Evolutionary conservation across 2,113 vertebrate species (phyloP), one percentile per base, ranked within the genome.

Genomic region (Corythornis cristatus): DNA sequence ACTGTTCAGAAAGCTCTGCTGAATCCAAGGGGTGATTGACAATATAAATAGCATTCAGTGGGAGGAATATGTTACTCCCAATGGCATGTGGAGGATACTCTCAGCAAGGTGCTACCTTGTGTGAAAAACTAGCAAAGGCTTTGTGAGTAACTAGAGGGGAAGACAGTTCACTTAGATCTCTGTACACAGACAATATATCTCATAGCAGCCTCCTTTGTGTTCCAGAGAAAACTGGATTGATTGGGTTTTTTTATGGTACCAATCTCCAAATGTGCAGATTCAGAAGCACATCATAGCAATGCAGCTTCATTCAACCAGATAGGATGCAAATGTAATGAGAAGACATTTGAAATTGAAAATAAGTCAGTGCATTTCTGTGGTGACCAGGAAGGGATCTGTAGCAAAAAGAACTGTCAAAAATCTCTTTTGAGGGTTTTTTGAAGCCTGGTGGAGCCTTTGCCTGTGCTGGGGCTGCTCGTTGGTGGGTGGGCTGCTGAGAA

Each of bases 41-140:
- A 90, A 50, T 75, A 89, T 79, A 84, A 93, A 86, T 77, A 91
- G 85, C 40, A 91, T 48, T 9, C 70, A 13, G 90, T 93, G 85
- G 91, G 87, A 96, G 71, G 89, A 95, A 93, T 61, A 85, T 0
- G 4, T 89, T 95, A 87, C 67, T 93, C 67, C 28, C 1, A 6
- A 9, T 57, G 68, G 62, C 31, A 35, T 46, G 51, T 15, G 60
- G 28, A 80, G 42, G 35, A 65, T 72, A 85, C 15, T 8, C 54
- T 82, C 31, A 84, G 54, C 81, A 93, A 96, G 88, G 88, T 71
- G 66, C 53, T 81, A 94, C 53, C 45, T 82, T 54, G 73, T 31
- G 46, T 4, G 43, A 89, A 83, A 90, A 96, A 12, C 46, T 16
- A 83, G 28, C 60, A 90, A 18, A 51, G 58, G 17, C 70, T 95